These are phyloP conservation scores for Chiridota heheva DNA, from an alignment of 35 echinoderm and acorn worm genomes.

Conservation along the genomic window DNA sequence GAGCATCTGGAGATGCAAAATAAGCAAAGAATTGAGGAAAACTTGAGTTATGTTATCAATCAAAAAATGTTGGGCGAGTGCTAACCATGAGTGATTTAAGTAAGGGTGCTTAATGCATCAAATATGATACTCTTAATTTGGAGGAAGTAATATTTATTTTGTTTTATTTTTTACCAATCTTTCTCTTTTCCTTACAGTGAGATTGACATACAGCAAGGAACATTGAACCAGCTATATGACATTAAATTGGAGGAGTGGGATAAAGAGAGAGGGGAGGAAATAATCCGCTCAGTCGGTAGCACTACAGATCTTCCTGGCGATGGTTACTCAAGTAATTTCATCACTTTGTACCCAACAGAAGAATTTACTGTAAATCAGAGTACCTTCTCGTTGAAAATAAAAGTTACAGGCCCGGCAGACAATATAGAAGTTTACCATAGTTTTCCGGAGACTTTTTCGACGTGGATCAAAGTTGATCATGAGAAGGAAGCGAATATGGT, in stretches of 20 bases:
- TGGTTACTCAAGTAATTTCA: constrained; percentile 69
- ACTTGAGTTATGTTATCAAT: too few relatives aligned
- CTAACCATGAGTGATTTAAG: too few relatives aligned
- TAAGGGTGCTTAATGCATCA: too few relatives aligned
- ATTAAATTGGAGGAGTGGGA: constrained; percentile 83
- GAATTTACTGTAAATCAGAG: constrained; percentile 59
- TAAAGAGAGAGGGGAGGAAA: constrained; percentile 47
- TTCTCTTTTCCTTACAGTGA: constrained; percentile 43
- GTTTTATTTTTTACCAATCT: too few relatives aligned
- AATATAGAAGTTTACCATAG: constrained; percentile 67
- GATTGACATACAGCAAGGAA: constrained; percentile 61
- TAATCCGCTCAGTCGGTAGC: constrained; percentile 23
- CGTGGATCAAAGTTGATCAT: constrained; percentile 68
- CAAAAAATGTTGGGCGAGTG: too few relatives aligned
- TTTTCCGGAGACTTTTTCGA: constrained; percentile 54
- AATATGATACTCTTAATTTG: too few relatives aligned
- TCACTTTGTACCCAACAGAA: constrained; percentile 59
- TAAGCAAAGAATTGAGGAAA: too few relatives aligned
- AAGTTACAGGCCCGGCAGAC: constrained; percentile 21
- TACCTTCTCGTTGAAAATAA: constrained; percentile 61
- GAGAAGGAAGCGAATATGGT: constrained; percentile 30
- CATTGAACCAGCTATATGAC: constrained; percentile 74
- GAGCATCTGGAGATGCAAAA: too few relatives aligned
- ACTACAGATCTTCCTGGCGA: constrained; percentile 60
- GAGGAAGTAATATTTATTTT: too few relatives aligned